phyloP scores from a whole-genome alignment of 2,113 vertebrate species.

The Pan troglodytes region NHGRI_mPanTro3-v2.1_pri NC_072403.2:141809001-141809500 shows the following conservation, averaged over 20 bases:
- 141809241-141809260: constrained; percentile 33
- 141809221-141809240: constrained; percentile 62
- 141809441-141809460: background rate
- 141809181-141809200: constrained; percentile 44
- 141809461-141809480: background rate
- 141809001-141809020: background rate
- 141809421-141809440: background rate
- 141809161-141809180: constrained; percentile 23
- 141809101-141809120: constrained; percentile 33
- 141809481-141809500: background rate
- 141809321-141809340: background rate
- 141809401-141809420: background rate
- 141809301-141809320: background rate
- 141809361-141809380: background rate
- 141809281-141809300: background rate
- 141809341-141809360: constrained; percentile 17
- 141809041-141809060: background rate
- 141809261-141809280: background rate
- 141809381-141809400: background rate
- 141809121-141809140: constrained; percentile 14
- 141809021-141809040: constrained; percentile 48
- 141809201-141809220: constrained; percentile 53
- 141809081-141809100: background rate
- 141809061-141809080: background rate
- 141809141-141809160: constrained; percentile 48